Evolutionary conservation across 1,140 invertebrate genomes (phyloP).

Genomic region (Charaxes varanes): DNA sequence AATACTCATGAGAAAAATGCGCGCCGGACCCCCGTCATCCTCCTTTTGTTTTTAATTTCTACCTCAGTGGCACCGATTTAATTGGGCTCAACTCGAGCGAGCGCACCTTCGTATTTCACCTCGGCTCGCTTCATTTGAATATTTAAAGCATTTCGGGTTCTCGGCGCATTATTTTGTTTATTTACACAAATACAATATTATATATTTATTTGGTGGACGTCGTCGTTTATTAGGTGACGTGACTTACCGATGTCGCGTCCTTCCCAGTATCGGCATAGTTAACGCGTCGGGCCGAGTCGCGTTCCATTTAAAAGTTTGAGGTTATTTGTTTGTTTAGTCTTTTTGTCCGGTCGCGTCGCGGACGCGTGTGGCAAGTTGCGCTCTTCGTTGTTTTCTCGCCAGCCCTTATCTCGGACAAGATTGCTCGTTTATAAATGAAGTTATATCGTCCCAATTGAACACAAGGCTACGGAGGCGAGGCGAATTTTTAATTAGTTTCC

Average conservation of each 20-base stretch:
- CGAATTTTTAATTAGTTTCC: conserved; percentile 74
- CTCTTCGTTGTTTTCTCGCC: conserved; percentile 71
- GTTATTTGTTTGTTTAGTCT: conserved; percentile 52
- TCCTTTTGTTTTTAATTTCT: conserved; percentile 74
- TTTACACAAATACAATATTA: conserved; percentile 71
- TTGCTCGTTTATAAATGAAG: conserved; percentile 73
- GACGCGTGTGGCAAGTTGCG: conserved; percentile 59
- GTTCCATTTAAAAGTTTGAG: conserved; percentile 68
- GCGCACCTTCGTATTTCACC: conserved; percentile 72
- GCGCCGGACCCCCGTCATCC: conserved; percentile 63
- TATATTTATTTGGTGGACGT: conserved; percentile 62
- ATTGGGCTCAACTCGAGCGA: conserved; percentile 68
- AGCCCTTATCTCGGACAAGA: conserved; percentile 69
- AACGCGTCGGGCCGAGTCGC: conserved; percentile 64
- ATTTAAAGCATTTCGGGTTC: conserved; percentile 71
- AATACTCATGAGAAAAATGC: conserved; percentile 73
- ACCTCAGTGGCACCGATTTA: conserved; percentile 73
- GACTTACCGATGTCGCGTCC: conserved; percentile 70
- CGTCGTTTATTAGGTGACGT: conserved; percentile 70
- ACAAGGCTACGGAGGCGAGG: conserved; percentile 58
- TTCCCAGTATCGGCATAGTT: conserved; percentile 72
- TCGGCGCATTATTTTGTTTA: conserved; percentile 65
- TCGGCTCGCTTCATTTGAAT: conserved; percentile 72
- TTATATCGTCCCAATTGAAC: conserved; percentile 71
- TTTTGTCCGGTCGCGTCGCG: conserved; percentile 46